Percentiles rank a stretch among this genome's conserved stretches.
These are phyloP conservation scores for Caloenas nicobarica DNA, from an alignment of 2,113 vertebrate species.

Conservation along the genomic window DNA sequence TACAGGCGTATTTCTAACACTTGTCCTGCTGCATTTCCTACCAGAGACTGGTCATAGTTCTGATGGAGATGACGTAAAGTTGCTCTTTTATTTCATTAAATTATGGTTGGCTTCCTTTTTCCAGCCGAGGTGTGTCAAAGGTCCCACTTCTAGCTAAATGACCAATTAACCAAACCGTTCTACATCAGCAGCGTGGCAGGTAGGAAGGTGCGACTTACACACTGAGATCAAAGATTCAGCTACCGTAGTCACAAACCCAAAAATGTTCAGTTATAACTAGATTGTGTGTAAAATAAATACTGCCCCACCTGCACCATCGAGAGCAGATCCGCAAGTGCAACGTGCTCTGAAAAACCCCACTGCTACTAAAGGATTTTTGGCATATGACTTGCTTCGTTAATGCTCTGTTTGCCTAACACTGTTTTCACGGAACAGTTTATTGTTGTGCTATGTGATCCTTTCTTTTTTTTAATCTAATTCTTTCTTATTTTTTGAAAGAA, in stretches of 20 bases:
- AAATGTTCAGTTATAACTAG: neutral
- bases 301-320: neutral
- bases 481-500: neutral
- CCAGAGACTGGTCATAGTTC: neutral
- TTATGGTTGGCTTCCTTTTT: neutral
- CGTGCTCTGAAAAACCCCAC: fast-evolving
- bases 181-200: neutral
- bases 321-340: neutral
- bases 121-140: neutral
- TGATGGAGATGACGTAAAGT: neutral
- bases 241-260: neutral
- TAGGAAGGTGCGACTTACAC: neutral
- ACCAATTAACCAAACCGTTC: neutral
- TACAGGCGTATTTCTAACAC: neutral
- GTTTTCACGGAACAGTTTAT: neutral
- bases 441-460: neutral
- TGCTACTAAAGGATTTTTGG: neutral
- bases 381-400: neutral
- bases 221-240: neutral
- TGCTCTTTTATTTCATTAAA: neutral
- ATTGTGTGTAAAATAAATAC: neutral
- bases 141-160: neutral
- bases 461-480: neutral
- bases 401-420: neutral
- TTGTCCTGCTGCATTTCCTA: neutral